Evolutionary conservation across 1,140 invertebrate genomes (phyloP).

Genomic region (Sinonovacula constricta): DNA sequence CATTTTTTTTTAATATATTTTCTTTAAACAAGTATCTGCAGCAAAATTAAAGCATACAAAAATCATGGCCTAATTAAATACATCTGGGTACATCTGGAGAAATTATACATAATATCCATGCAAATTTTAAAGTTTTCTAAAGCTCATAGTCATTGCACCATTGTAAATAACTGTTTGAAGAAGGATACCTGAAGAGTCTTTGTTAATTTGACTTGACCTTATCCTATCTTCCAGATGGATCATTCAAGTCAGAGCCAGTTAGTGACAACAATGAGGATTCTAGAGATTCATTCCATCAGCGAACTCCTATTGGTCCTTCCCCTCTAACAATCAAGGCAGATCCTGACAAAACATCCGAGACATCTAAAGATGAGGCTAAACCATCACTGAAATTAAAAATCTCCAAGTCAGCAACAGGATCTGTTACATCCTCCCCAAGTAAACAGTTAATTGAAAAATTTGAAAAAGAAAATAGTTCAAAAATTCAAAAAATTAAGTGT

Average conservation of each 20-base stretch:
- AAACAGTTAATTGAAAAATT: constrained; percentile 45
- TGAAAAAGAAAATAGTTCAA: constrained; percentile 41
- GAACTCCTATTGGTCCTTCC: constrained; percentile 40
- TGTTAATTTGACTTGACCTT: too few relatives aligned
- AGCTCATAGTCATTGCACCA: too few relatives aligned
- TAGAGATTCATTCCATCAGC: constrained; percentile 42
- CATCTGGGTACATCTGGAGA: too few relatives aligned
- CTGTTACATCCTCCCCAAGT: constrained; percentile 19
- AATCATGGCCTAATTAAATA: too few relatives aligned
- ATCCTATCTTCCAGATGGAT: constrained; percentile 11
- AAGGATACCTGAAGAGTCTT: too few relatives aligned
- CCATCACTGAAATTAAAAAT: constrained; percentile 15
- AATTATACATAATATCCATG: too few relatives aligned
- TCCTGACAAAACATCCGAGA: neutral
- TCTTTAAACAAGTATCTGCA: too few relatives aligned
- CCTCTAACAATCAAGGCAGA: constrained; percentile 33
- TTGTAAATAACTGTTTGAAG: too few relatives aligned
- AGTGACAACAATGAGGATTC: constrained; percentile 49
- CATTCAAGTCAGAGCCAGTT: constrained; percentile 22
- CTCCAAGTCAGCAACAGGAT: constrained; percentile 5
- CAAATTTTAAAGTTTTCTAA: too few relatives aligned
- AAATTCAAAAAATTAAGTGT: constrained; percentile 46
- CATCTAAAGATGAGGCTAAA: constrained; percentile 16
- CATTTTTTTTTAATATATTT: too few relatives aligned
- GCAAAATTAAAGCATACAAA: too few relatives aligned